Percentiles rank a stretch among this genome's conserved stretches.
Conservation (phyloP, 2,888 invertebrate genomes). For the Pristionchus fissidentatus region DNA sequence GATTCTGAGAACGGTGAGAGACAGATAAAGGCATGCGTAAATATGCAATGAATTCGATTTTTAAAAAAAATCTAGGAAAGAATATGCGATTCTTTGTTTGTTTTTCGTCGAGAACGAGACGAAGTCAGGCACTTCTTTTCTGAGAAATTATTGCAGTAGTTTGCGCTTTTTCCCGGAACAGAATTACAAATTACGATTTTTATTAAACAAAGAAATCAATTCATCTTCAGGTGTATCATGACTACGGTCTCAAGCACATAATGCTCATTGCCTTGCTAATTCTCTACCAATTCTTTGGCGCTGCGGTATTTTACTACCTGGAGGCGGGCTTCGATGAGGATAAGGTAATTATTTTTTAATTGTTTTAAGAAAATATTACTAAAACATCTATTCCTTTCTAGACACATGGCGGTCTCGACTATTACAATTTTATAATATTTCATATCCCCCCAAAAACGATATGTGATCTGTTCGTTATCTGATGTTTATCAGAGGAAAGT, state of each 20-base stretch:
- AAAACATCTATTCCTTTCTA: background rate
- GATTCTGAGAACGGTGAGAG: slow-evolving; percentile 55
- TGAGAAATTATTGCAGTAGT: too few species aligned
- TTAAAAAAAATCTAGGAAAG: background rate
- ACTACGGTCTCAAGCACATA: slow-evolving; percentile 68
- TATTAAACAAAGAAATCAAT: too few species aligned
- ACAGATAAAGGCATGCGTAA: background rate
- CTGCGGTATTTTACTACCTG: slow-evolving; percentile 64
- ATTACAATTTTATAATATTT: too few species aligned
- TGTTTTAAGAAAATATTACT: background rate
- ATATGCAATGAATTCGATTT: background rate
- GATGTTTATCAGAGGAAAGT: background rate
- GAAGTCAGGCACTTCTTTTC: too few species aligned
- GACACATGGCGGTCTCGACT: too few species aligned
- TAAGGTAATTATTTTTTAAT: slow-evolving; percentile 22
- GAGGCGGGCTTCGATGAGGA: slow-evolving; percentile 61
- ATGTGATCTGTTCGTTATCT: background rate
- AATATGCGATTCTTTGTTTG: background rate
- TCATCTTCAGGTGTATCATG: slow-evolving; percentile 61
- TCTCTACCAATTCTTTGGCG: slow-evolving; percentile 66
- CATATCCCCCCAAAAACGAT: too few species aligned
- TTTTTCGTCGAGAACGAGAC: too few species aligned
- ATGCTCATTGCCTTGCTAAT: slow-evolving; percentile 61
- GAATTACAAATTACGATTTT: background rate
- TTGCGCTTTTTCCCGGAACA: too few species aligned